Percentiles rank a stretch among this genome's conserved stretches.
Evolutionary conservation across 2,113 vertebrate species (phyloP).

Genomic region (Elachura formosa): DNA sequence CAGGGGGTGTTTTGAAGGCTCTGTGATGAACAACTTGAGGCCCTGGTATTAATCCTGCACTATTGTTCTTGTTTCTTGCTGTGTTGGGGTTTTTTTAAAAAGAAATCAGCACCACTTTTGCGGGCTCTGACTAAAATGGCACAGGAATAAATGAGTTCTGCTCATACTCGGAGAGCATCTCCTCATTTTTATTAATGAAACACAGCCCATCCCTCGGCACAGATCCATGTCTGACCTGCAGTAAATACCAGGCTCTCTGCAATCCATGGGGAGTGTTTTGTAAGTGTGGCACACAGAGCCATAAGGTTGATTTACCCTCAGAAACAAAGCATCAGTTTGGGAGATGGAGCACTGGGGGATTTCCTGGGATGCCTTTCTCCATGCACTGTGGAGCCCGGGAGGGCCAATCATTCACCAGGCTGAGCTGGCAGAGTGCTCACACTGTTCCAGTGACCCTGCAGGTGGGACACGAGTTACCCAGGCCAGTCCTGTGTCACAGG

Average conservation of each 20-base stretch:
- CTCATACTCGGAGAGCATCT: not conserved
- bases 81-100: not conserved
- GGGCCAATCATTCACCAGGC: not conserved
- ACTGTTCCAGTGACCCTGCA: fast-evolving
- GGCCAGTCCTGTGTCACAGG: not conserved
- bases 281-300: not conserved
- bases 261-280: not conserved
- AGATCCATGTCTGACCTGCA: not conserved
- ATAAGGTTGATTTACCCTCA: conserved; percentile 5
- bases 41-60: not conserved
- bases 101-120: not conserved
- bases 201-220: not conserved
- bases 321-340: not conserved
- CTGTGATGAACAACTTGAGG: not conserved
- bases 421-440: not conserved
- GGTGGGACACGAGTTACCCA: not conserved
- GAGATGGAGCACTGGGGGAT: not conserved
- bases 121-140: not conserved
- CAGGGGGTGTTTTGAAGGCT: not conserved
- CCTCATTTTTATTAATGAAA: not conserved
- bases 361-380: not conserved
- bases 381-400: not conserved
- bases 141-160: not conserved
- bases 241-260: not conserved
- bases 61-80: not conserved